A percentile compares a stretch with the other conserved stretches of the same genome.
Evolutionary conservation across 2,888 invertebrate species (phyloP).

Genomic region (Sarcophaga rosellei): DNA sequence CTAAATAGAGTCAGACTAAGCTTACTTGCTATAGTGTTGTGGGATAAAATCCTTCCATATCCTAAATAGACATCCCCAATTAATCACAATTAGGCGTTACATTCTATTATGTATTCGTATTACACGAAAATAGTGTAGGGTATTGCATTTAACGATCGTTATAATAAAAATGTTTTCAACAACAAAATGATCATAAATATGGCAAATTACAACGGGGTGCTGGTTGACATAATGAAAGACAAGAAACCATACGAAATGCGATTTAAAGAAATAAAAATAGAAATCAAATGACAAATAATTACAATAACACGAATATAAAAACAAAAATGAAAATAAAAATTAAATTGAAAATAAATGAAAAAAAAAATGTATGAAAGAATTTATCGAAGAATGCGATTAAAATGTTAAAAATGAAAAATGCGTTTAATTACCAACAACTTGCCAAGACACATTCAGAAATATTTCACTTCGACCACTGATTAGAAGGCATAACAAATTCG

Average conservation of each 20-base stretch:
- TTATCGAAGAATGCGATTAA: constrained; percentile 51
- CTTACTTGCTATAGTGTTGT: too few relatives aligned
- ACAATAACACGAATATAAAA: too few relatives aligned
- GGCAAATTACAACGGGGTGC: constrained; percentile 33
- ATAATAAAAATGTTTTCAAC: background rate
- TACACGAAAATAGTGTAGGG: too few relatives aligned
- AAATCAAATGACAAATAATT: too few relatives aligned
- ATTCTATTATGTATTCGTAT: too few relatives aligned
- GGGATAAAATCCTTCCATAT: too few relatives aligned
- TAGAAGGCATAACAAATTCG: too few relatives aligned
- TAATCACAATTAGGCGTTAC: too few relatives aligned
- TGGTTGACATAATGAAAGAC: background rate
- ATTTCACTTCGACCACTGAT: background rate
- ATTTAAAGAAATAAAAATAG: background rate
- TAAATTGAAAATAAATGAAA: background rate
- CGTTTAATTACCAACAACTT: constrained; percentile 58
- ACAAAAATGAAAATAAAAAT: background rate
- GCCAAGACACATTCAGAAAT: constrained; percentile 39
- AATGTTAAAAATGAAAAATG: constrained; percentile 65
- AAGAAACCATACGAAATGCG: background rate
- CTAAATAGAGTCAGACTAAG: too few relatives aligned
- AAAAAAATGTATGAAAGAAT: constrained; percentile 21
- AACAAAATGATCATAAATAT: constrained; percentile 26
- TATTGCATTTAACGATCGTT: too few relatives aligned
- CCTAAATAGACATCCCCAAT: background rate